Conservation (phyloP, 2,888 invertebrate species). For the Pseudococcus viburni region DNA sequence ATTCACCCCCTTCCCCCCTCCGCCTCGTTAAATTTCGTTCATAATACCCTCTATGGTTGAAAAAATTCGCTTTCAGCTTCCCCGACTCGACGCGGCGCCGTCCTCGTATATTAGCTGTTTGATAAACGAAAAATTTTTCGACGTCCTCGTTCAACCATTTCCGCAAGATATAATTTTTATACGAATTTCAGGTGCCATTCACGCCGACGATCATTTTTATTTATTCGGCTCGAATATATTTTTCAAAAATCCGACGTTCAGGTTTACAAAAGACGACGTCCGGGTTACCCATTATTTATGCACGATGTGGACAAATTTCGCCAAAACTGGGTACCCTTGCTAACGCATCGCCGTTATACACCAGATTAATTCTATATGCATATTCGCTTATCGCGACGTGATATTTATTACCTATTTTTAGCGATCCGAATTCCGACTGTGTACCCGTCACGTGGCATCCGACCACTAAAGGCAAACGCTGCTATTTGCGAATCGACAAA, state of each 20-base stretch:
- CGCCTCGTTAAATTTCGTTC: not conserved
- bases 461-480: not conserved
- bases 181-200: conserved; percentile 53
- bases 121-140: too few species aligned
- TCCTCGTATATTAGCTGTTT: too few species aligned
- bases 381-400: not conserved
- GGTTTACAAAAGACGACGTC: conserved; percentile 71
- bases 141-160: not conserved
- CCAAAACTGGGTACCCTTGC: conserved; percentile 77
- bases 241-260: conserved; percentile 23
- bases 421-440: conserved; percentile 41
- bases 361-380: not conserved
- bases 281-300: conserved; percentile 77
- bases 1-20: not conserved
- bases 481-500: conserved; percentile 58
- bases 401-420: conserved; percentile 11
- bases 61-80: too few species aligned
- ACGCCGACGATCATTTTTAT: conserved; percentile 57
- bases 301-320: conserved; percentile 84
- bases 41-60: not conserved
- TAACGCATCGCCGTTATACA: too few species aligned
- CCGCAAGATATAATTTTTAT: conserved; percentile 7
- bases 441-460: conserved; percentile 34
- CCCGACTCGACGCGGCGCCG: too few species aligned
- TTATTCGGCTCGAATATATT: conserved; percentile 56